Percentiles rank a stretch among this genome's conserved stretches.
phyloP scores from a whole-genome alignment of 2,888 invertebrate genomes.

The Cinara cedri region DNA sequence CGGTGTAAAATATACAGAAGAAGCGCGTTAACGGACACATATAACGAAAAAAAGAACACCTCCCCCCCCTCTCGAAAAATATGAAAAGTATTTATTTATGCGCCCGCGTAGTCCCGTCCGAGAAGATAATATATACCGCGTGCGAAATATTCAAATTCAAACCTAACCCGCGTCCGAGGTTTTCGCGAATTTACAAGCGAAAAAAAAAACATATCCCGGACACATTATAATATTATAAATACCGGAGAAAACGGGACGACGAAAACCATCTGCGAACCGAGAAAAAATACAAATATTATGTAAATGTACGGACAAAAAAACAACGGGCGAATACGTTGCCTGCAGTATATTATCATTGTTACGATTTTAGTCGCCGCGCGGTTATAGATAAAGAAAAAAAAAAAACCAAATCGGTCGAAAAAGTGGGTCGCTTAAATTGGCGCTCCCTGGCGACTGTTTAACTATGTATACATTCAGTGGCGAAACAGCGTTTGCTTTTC shows the following conservation, averaged over 20 bases:
- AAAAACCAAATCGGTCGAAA: too few species aligned
- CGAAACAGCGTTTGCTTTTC: too few species aligned
- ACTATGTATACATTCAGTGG: too few species aligned
- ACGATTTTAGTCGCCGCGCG: too few species aligned
- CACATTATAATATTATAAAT: not conserved
- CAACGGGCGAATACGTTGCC: not conserved
- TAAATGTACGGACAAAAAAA: not conserved
- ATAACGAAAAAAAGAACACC: not conserved
- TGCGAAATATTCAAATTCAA: conserved; percentile 23
- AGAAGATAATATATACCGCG: not conserved
- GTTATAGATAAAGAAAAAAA: too few species aligned
- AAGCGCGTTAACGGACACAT: not conserved
- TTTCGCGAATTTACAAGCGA: not conserved
- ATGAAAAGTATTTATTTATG: conserved; percentile 38
- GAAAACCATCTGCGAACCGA: not conserved
- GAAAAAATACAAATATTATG: not conserved
- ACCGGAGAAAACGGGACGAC: conserved; percentile 9
- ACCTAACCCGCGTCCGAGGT: not conserved
- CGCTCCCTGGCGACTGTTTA: too few species aligned
- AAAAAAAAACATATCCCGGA: not conserved
- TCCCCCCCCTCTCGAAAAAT: too few species aligned
- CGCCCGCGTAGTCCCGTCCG: not conserved
- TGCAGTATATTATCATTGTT: too few species aligned
- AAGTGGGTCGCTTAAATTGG: too few species aligned
- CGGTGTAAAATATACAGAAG: not conserved